phyloP scores from a whole-genome alignment of 2,113 vertebrate genomes.

The Mustelus asterias region DNA sequence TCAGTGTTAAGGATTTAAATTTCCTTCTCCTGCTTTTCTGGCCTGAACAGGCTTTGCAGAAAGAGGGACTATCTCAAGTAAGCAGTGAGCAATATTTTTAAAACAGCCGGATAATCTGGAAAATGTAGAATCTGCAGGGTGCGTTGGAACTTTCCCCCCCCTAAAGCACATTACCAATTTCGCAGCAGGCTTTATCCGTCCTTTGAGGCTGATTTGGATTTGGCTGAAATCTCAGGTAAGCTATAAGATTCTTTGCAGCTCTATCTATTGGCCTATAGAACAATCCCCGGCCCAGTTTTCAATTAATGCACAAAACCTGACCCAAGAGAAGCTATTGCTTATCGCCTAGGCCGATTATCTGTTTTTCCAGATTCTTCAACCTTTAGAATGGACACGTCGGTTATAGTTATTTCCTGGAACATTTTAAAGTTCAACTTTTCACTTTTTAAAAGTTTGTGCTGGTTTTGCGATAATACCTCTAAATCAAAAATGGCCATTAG shows the following conservation, averaged over 20 bases:
- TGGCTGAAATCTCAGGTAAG: conserved; percentile 34
- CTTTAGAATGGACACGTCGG: background rate
- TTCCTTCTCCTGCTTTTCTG: background rate
- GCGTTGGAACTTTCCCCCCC: background rate
- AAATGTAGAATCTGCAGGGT: background rate
- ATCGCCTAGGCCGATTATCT: background rate
- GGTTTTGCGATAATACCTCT: background rate
- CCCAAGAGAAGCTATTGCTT: conserved; percentile 24
- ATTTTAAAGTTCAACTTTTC: background rate
- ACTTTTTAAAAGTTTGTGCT: background rate
- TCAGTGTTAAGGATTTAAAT: background rate
- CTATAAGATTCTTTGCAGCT: conserved; percentile 15
- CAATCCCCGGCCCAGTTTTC: background rate
- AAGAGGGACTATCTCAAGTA: background rate
- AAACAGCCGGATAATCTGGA: conserved; percentile 1
- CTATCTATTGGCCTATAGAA: conserved; percentile 17
- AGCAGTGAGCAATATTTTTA: background rate
- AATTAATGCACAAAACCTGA: conserved; percentile 25
- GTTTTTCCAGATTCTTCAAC: background rate
- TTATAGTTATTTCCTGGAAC: background rate
- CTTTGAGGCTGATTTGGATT: conserved; percentile 30
- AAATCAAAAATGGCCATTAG: conserved; percentile 18
- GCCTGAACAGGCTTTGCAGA: background rate
- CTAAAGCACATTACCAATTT: conserved; percentile 29
- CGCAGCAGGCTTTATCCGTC: conserved; percentile 23